phyloP scores from a whole-genome alignment of 2,113 vertebrate species.

The Sphyrna mokarran region DNA sequence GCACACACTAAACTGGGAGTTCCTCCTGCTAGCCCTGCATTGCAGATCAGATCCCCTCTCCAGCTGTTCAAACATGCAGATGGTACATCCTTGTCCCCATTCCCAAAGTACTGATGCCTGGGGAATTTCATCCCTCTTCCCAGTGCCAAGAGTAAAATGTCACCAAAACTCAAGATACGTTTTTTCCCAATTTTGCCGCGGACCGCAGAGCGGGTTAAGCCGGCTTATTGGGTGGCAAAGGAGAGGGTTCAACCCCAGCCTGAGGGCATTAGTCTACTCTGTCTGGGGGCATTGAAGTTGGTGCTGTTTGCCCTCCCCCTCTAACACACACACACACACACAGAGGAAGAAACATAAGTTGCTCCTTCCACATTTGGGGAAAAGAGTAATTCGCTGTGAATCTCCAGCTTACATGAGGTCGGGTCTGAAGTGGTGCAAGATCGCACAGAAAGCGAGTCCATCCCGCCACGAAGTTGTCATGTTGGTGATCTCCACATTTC shows the following conservation, averaged over 20 bases:
- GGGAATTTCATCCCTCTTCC: not conserved
- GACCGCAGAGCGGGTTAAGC: not conserved
- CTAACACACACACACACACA: not conserved
- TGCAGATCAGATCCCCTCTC: not conserved
- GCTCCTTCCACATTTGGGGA: not conserved
- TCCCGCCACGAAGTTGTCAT: conserved; percentile 94
- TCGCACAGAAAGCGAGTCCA: conserved; percentile 90
- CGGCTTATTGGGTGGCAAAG: no score
- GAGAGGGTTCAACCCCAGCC: not conserved
- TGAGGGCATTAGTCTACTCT: not conserved
- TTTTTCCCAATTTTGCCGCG: not conserved
- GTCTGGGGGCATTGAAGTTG: not conserved
- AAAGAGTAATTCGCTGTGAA: not conserved
- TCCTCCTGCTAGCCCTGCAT: not conserved
- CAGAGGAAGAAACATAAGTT: not conserved
- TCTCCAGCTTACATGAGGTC: conserved; percentile 81
- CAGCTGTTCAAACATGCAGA: not conserved
- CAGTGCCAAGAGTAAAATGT: not conserved
- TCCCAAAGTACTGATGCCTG: not conserved
- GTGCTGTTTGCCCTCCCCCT: not conserved
- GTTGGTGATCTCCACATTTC: conserved; percentile 77
- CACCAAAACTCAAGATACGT: not conserved
- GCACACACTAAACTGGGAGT: not conserved
- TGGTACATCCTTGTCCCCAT: not conserved
- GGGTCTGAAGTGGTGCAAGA: conserved; percentile 86